These are phyloP conservation scores for Tragulus kanchil DNA, from an alignment of 2,113 vertebrate genomes.

Conservation along the genomic window DNA sequence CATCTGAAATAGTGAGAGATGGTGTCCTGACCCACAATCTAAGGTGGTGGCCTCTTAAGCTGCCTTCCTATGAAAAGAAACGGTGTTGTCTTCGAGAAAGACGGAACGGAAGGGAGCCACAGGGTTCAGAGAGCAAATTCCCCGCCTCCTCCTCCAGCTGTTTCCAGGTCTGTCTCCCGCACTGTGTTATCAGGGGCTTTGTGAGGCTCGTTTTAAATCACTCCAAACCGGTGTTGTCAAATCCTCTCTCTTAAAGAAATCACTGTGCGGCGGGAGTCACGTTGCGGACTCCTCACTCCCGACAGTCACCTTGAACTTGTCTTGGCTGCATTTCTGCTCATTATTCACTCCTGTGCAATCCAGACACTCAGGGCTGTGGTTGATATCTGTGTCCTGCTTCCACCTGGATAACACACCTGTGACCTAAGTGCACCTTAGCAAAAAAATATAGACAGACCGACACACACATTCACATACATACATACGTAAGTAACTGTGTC, in stretches of 20 bases:
- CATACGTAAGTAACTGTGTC: background rate
- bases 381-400: background rate
- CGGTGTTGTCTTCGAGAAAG: background rate
- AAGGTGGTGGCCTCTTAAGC: background rate
- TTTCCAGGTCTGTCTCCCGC: conserved; percentile 35
- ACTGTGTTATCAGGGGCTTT: conserved; percentile 55
- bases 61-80: background rate
- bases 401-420: background rate
- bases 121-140: background rate
- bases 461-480: background rate
- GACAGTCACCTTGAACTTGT: background rate
- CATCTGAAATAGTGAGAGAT: background rate
- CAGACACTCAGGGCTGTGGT: background rate
- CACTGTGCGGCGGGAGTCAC: background rate
- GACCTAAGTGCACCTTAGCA: background rate
- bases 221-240: conserved; percentile 46
- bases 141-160: background rate
- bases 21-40: background rate
- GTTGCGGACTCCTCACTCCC: background rate
- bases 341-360: background rate
- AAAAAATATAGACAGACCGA: background rate
- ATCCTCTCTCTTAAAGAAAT: conserved; percentile 48
- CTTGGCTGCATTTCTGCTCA: background rate
- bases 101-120: background rate
- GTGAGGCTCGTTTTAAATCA: conserved; percentile 61